Evolutionary conservation across 2,888 invertebrate genomes (phyloP).

Genomic region (Polyploca ridens): DNA sequence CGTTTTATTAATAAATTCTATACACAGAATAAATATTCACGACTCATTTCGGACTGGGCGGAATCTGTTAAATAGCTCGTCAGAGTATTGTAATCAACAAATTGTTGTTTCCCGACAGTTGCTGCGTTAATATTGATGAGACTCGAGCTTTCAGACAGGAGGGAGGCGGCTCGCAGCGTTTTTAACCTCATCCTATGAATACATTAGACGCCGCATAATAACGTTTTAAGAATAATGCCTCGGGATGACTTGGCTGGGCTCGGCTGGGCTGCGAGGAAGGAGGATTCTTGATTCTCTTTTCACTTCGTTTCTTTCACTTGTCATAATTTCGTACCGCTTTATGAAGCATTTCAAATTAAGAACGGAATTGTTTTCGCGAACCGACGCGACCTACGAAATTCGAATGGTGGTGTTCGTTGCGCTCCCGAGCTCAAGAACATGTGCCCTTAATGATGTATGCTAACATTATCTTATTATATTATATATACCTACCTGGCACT

Average conservation of each 20-base stretch:
- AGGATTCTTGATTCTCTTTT: not conserved
- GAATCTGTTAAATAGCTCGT: conserved; percentile 2
- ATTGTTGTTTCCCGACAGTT: conserved; percentile 3
- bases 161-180: not conserved
- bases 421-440: too few species aligned
- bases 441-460: too few species aligned
- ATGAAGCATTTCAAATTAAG: not conserved
- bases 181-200: conserved; percentile 9
- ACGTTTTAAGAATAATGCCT: not conserved
- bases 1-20: not conserved
- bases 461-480: too few species aligned
- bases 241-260: not conserved
- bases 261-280: not conserved
- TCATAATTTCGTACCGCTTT: not conserved
- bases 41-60: not conserved
- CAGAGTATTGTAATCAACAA: conserved; percentile 4
- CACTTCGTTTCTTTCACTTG: not conserved
- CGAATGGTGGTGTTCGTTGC: not conserved
- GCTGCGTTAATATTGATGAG: conserved; percentile 9
- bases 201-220: conserved; percentile 2
- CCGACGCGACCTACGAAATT: not conserved
- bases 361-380: not conserved
- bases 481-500: too few species aligned
- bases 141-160: not conserved
- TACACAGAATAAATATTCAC: not conserved